Evolutionary conservation across 2,888 invertebrate genomes (phyloP), one percentile per base, ranked within the genome.

Genomic region (Chloromyia formosa): DNA sequence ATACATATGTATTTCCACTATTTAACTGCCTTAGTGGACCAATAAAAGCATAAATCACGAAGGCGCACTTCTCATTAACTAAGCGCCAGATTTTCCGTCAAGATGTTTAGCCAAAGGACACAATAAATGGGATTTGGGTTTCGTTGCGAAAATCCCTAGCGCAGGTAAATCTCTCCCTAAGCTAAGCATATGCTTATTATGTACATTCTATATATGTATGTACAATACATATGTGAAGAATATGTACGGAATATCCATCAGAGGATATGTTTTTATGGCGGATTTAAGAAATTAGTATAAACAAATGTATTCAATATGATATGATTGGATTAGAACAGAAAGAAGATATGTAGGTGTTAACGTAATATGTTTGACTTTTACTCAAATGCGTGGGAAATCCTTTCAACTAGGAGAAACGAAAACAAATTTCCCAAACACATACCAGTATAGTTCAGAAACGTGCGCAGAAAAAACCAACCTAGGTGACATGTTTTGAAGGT

Each of bases 271-370:
- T 23, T 60, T 60, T 60, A 60, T 60, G 60, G 27, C 12, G 27
- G 60, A 60, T 23, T 60, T 60, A 22, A 10, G 27, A 60, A 60
- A 60, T 23, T 60, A 60, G 60, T 60, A 20, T 23, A 60, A 60
- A 60, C 60, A 60, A 60, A 60, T 60, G 60, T 60, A 23, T 60
- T 60, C 3, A 23, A 23, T 3, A 23, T 23, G 14, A 23, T 23
- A 60, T 60, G 60, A 60, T 60, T 60, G 60, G 60, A 60, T 60
- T 60, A 23, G 60, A 23, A 60, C 22, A 22, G 12, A 9, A 12
- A 42, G n/a, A n/a, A 53, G 14, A n/a, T n/a, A n/a, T n/a, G n/a
- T 42, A 58, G 58, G 58, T 58, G 60, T 60, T 60, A 60, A 60
- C 60, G 60, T 23, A 60, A 60, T 60, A n/a, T 23, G 60, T 60